Evolutionary conservation across 2,888 invertebrate genomes (phyloP).

Genomic region (Aphrophora alni): DNA sequence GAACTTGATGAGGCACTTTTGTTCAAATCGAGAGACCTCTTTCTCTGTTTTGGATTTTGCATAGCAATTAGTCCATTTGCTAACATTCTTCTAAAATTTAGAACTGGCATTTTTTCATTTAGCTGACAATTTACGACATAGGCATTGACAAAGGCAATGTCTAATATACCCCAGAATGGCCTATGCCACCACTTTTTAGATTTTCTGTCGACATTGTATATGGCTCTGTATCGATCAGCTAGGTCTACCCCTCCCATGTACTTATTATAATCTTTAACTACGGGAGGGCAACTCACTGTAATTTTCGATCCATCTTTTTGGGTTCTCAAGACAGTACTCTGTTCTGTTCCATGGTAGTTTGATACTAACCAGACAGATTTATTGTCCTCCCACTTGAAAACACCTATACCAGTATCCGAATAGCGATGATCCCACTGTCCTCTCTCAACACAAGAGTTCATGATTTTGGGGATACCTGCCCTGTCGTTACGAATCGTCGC

Average conservation of each 20-base stretch:
- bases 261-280: conserved; percentile 14
- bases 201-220: conserved; percentile 10
- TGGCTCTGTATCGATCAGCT: conserved; percentile 3
- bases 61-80: neutral
- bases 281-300: conserved; percentile 9
- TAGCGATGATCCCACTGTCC: conserved; percentile 14
- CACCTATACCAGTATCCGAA: neutral
- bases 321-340: neutral
- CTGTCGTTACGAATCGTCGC: neutral
- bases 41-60: neutral
- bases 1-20: neutral
- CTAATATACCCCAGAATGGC: conserved; percentile 52
- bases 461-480: neutral
- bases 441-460: neutral
- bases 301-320: conserved; percentile 17
- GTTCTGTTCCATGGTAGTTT: conserved; percentile 14
- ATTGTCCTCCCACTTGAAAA: conserved; percentile 11
- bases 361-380: conserved; percentile 7
- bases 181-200: conserved; percentile 2
- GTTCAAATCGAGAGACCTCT: neutral
- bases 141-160: conserved; percentile 49
- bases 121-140: conserved; percentile 40
- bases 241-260: neutral
- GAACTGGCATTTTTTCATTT: conserved; percentile 12
- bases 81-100: neutral